Evolutionary conservation across 2,888 invertebrate species (phyloP).

Genomic region (Synanthedon andrenaeformis): DNA sequence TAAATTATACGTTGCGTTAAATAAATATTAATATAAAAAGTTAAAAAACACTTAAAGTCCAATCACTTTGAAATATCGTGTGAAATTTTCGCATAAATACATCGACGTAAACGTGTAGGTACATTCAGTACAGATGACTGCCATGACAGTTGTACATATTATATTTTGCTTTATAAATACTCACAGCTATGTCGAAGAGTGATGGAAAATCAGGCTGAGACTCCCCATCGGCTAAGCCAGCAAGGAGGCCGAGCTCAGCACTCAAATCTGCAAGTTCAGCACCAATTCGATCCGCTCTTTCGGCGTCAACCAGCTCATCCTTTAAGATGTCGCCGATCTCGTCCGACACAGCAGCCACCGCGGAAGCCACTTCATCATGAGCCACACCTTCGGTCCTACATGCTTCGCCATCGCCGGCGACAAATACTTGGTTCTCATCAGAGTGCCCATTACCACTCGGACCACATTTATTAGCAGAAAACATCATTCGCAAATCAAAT

Average conservation of each 20-base stretch:
- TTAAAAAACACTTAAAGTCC: no score
- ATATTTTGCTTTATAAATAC: constrained; percentile 14
- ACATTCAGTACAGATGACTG: no score
- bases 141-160: no score
- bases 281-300: constrained; percentile 51
- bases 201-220: constrained; percentile 52
- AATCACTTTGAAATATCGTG: no score
- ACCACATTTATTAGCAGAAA: constrained; percentile 62
- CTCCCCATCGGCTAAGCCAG: constrained; percentile 52
- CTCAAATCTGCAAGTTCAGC: constrained; percentile 57
- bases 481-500: constrained; percentile 60
- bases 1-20: no score
- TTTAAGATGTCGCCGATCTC: constrained; percentile 63
- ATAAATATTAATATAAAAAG: no score
- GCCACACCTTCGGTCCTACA: constrained; percentile 39
- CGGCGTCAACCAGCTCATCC: constrained; percentile 56
- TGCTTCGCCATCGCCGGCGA: constrained; percentile 41
- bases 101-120: no score
- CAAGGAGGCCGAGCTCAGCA: constrained; percentile 55
- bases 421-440: constrained; percentile 38
- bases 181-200: constrained; percentile 60
- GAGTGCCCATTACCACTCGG: constrained; percentile 40
- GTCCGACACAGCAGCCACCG: constrained; percentile 56
- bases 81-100: no score
- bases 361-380: constrained; percentile 52